phyloP scores from a whole-genome alignment of 2,113 vertebrate species.

The Gymnobelideus leadbeateri region DNA sequence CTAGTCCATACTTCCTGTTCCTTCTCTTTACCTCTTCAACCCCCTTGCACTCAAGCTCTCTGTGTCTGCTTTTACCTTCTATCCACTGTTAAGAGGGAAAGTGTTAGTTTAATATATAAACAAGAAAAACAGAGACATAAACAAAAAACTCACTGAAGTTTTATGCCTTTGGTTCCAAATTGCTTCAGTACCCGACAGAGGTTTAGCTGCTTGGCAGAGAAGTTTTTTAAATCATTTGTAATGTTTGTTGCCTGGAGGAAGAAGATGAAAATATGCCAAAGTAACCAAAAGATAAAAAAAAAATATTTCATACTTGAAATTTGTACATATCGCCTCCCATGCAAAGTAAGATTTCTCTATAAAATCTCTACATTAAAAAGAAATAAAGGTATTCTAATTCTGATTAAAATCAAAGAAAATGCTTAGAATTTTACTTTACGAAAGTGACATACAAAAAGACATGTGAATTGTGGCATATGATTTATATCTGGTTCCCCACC shows the following conservation, averaged over 20 bases:
- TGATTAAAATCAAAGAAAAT: slow-evolving; percentile 28
- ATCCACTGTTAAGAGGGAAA: not conserved
- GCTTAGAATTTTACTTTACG: not conserved
- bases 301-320: not conserved
- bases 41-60: not conserved
- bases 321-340: not conserved
- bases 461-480: not conserved
- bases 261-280: slow-evolving; percentile 37
- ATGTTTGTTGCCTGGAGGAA: slow-evolving; percentile 40
- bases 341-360: not conserved
- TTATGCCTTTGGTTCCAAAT: slow-evolving; percentile 60
- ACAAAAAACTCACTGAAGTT: slow-evolving; percentile 63
- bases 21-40: not conserved
- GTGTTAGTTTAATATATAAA: not conserved
- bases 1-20: not conserved
- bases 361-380: not conserved
- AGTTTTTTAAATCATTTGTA: slow-evolving; percentile 53
- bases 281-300: not conserved
- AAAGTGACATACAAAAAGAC: slow-evolving; percentile 31
- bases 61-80: not conserved
- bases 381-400: not conserved
- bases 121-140: not conserved
- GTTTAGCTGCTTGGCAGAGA: slow-evolving; percentile 60
- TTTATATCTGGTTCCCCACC: too few species aligned
- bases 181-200: slow-evolving; percentile 55